These are phyloP conservation scores for Danaus plexippus DNA, from an alignment of 1,140 invertebrate genomes.

Conservation along the genomic window DNA sequence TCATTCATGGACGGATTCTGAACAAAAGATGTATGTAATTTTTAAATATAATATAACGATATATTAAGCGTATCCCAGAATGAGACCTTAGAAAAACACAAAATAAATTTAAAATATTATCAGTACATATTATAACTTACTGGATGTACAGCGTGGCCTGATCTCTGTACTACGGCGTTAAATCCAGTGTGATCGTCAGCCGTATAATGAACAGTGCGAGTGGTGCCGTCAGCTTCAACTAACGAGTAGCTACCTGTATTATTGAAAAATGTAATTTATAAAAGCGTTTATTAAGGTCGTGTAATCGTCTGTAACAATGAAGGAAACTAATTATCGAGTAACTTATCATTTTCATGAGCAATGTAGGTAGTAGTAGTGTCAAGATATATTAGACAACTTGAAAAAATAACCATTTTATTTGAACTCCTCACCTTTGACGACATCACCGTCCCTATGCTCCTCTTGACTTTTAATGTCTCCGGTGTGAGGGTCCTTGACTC, in stretches of 20 bases:
- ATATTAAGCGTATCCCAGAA: too few relatives aligned
- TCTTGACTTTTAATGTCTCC: conserved; percentile 72
- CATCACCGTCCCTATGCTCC: conserved; percentile 71
- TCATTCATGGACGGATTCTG: background rate
- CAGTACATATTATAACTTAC: conserved; percentile 23
- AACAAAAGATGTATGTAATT: too few relatives aligned
- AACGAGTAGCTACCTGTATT: conserved; percentile 71
- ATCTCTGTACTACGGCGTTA: conserved; percentile 74
- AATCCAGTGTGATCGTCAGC: conserved; percentile 75
- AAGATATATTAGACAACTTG: too few relatives aligned
- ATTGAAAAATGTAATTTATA: background rate
- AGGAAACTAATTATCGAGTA: too few relatives aligned
- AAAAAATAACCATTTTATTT: too few relatives aligned
- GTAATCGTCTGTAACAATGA: too few relatives aligned
- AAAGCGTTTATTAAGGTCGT: too few relatives aligned
- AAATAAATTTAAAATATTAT: too few relatives aligned
- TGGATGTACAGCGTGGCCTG: conserved; percentile 70
- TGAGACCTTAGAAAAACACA: too few relatives aligned
- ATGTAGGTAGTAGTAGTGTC: too few relatives aligned
- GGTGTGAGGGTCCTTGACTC: conserved; percentile 71
- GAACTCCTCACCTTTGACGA: conserved; percentile 65
- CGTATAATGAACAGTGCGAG: conserved; percentile 74
- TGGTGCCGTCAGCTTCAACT: conserved; percentile 75
- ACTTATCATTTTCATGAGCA: too few relatives aligned
- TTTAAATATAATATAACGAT: too few relatives aligned